Base-by-base conservation (phyloP, 2,797 vertebrate species). In the Phyllotis vaccarum region DNA sequence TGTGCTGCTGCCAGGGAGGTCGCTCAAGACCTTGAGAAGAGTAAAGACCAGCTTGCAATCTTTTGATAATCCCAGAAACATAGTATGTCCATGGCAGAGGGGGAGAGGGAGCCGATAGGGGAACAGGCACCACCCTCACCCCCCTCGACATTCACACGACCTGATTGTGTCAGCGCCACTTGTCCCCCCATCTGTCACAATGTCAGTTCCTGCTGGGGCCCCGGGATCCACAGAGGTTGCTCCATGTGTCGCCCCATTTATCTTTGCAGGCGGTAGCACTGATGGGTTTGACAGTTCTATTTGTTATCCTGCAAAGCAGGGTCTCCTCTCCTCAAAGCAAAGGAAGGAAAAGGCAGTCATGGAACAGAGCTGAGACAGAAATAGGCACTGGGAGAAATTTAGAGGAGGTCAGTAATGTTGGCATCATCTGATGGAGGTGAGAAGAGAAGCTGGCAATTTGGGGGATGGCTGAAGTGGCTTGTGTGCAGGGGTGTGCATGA, bases 281-380 rank as follows among this genome's bases (percentile, higher is more conserved):
- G 93, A 98, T 91, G 93, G 94, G 93, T 72, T 96, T 98, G 98
- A 98, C 98, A 98, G 94, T 97, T 97, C 96, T 96, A 98, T 98
- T 96, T 97, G 97, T 98, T 98, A 98, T 94, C 96, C 93, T 89
- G 66, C 96, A 97, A 98, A 98, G 95, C 96, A 97, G 94, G 97
- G 96, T 75, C 94, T 58, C 78, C 37, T 79, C 80, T 93, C 81
- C 68, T 96, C 94, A 90, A 79, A 97, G 97, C 96, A 54, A 54
- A 52, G n/a, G 86, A 34, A 80, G 80, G 87, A 66, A 72, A 90
- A 94, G 83, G 58, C 76, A 87, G 93, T 91, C n/a, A 0, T 5
- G 24, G 93, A 90, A 46, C 7, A 62, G 88, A 58, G 64, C 83
- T 43, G 19, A 76, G 79, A 46, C 62, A 68, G 93, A 85, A 97